These are phyloP conservation scores for Byasa hedistus DNA, from an alignment of 2,888 invertebrate species.

Conservation along the genomic window DNA sequence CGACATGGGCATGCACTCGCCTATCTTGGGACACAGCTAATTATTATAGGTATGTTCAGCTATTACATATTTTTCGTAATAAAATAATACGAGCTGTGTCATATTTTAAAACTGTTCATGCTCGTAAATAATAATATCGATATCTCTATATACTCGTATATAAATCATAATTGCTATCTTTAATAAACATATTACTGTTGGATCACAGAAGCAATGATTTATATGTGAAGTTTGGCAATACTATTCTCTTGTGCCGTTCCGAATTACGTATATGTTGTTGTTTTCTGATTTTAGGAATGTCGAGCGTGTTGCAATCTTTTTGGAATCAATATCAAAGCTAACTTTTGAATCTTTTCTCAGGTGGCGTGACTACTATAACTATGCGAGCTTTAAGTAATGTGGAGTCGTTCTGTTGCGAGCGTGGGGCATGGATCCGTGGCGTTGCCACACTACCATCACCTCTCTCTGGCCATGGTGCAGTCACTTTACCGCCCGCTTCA, in stretches of 20 bases:
- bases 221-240: no score
- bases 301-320: no score
- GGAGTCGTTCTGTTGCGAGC: conserved; percentile 83
- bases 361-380: conserved; percentile 83
- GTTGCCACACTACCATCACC: conserved; percentile 82
- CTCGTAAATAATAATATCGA: no score
- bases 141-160: no score
- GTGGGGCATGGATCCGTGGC: conserved; percentile 81
- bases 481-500: conserved; percentile 70
- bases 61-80: not conserved
- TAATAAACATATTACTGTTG: no score
- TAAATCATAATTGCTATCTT: no score
- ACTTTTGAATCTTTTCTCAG: conserved; percentile 39
- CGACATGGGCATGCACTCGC: conserved; percentile 83
- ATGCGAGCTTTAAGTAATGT: conserved; percentile 83
- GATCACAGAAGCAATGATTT: no score
- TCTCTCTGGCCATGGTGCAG: conserved; percentile 80
- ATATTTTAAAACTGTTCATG: no score
- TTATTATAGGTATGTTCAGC: conserved; percentile 77
- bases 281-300: no score
- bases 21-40: conserved; percentile 82
- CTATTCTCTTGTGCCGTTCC: no score
- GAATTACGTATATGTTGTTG: no score
- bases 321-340: no score
- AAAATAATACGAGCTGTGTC: not conserved